Evolutionary conservation across 1,140 invertebrate species (phyloP).

Genomic region (Calycopis cecrops): DNA sequence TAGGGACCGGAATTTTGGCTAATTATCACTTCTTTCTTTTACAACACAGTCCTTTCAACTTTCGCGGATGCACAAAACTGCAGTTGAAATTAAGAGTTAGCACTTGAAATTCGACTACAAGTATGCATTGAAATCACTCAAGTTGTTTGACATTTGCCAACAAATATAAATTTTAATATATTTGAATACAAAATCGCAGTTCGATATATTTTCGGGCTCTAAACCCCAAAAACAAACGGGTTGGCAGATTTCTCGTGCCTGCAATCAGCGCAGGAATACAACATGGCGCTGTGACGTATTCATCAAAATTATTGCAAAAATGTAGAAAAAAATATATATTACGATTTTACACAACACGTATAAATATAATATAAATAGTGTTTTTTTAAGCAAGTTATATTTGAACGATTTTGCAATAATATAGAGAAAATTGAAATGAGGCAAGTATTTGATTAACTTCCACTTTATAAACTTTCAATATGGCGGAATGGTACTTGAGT

Average conservation of each 20-base stretch:
- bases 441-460: slow-evolving; percentile 65
- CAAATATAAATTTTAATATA: slow-evolving; percentile 74
- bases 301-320: slow-evolving; percentile 68
- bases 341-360: slow-evolving; percentile 6
- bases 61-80: slow-evolving; percentile 75
- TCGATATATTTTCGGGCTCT: slow-evolving; percentile 70
- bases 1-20: slow-evolving; percentile 80
- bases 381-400: slow-evolving; percentile 18
- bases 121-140: slow-evolving; percentile 67
- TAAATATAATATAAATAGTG: slow-evolving; percentile 7
- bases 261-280: slow-evolving; percentile 75
- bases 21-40: slow-evolving; percentile 74
- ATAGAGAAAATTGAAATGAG: slow-evolving; percentile 49
- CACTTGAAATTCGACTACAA: slow-evolving; percentile 67
- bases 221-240: slow-evolving; percentile 73
- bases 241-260: slow-evolving; percentile 75
- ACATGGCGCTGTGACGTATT: slow-evolving; percentile 75
- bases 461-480: slow-evolving; percentile 66
- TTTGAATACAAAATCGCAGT: slow-evolving; percentile 74
- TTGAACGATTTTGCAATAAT: slow-evolving; percentile 22
- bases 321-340: slow-evolving; percentile 26
- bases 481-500: slow-evolving; percentile 62
- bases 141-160: slow-evolving; percentile 70
- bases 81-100: slow-evolving; percentile 71
- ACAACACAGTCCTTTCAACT: slow-evolving; percentile 76